Base-by-base conservation (phyloP, 2,113 vertebrate species). In the Macquaria australasica region DNA sequence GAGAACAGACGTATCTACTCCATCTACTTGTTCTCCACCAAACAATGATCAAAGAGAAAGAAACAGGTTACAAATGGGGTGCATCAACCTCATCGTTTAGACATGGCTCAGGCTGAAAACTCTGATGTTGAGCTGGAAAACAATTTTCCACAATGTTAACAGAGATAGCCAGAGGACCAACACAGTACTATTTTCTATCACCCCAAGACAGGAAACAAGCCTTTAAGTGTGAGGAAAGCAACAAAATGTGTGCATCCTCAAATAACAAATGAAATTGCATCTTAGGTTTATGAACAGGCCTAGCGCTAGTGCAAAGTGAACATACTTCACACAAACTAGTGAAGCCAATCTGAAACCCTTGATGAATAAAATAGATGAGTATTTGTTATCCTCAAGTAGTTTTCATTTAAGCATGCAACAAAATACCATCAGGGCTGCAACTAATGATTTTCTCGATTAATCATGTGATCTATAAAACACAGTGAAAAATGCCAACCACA, bases 91-190 rank as follows among this genome's bases (percentile, higher is more conserved):
- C 14, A 25, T 73, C 41, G 1, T 16, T 84, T 34, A 41, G 34
- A 67, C 59, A 55, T 67, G 63, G 68, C 48, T 66, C 7, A 45
- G 37, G 37, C 80, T 64, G 68, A 82, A 86, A 66, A 84, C 66
- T 73, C 48, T 84, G 71, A 82, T 71, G 74, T 51, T 73, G 81
- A 66, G 83, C 66, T 67, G 41, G 41, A 43, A 87, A 88, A 88
- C 79, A 72, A 80, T 81, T 84, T 77, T 83, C 77, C 58, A 81
- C 81, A 77, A 62, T 70, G 79, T 87, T 79, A 73, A 78, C 58
- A 59, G 50, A 79, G 77, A 70, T 25, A 75, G 80, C 80, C 87
- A 70, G 74, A 85, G 83, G 88, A 87, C 8, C 15, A 82, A 87
- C 41, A 62, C 37, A 28, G 45, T 1, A 50, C 55, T 16, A 59